phyloP scores from a whole-genome alignment of 1,140 invertebrate genomes.

The Drosophila oshimai region DNA sequence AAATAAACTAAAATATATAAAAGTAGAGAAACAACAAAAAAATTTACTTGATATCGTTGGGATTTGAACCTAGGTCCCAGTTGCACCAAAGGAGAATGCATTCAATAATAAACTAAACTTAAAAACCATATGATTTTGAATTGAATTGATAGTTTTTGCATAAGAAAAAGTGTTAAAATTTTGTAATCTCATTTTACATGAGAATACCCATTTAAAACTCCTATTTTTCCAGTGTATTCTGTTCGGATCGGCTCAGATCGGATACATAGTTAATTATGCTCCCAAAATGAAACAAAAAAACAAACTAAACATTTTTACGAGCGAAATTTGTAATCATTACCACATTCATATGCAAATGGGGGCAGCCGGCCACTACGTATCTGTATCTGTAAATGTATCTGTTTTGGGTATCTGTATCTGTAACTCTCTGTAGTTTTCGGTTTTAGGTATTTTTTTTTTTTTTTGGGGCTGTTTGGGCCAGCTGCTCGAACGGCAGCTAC shows the following conservation, averaged over 20 bases:
- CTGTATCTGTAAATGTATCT: conserved; percentile 16
- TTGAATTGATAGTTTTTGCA: too few species aligned
- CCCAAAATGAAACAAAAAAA: conserved; percentile 58
- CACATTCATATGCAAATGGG: conserved; percentile 79
- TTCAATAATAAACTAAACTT: too few species aligned
- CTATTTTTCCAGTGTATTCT: not conserved
- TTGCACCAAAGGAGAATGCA: too few species aligned
- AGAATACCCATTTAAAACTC: too few species aligned
- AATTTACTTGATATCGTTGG: too few species aligned
- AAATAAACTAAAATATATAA: too few species aligned
- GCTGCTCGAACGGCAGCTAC: conserved; percentile 75
- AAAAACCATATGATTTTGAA: too few species aligned
- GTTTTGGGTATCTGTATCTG: conserved; percentile 37
- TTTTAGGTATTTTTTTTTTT: not conserved
- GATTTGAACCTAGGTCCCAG: too few species aligned
- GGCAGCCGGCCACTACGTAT: conserved; percentile 38
- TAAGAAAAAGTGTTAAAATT: too few species aligned
- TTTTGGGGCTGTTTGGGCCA: conserved; percentile 41
- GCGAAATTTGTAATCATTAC: conserved; percentile 81
- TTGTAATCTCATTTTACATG: too few species aligned
- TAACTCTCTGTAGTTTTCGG: not conserved
- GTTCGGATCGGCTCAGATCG: conserved; percentile 13
- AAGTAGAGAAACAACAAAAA: too few species aligned
- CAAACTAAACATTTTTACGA: conserved; percentile 78
- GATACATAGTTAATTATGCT: conserved; percentile 76